Evolutionary conservation across 53 echinoderm and acorn worm species (phyloP), one percentile per base, ranked within the genome.

Genomic region (Echinarachnius parma): DNA sequence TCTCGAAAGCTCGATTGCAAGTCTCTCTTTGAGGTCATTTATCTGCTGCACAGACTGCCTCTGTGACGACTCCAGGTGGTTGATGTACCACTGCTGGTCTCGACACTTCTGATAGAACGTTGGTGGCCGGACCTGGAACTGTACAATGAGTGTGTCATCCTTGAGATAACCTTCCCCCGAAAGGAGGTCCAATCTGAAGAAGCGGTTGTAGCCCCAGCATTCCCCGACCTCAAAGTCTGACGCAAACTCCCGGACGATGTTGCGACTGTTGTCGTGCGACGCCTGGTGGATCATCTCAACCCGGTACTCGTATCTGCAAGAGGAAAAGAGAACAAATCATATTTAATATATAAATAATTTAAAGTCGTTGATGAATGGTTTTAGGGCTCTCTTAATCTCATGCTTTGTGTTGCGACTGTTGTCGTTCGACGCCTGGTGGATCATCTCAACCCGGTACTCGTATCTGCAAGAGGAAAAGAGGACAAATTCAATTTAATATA

Each of bases 71-170:
- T 91, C 91, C 32, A 96, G 80, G 48, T 87, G 96, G 57, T 64
- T 82, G 77, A 96, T 96, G 58, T 91, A 87, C 96, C 96, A 96
- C 69, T 83, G 91, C 74, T 96, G 91, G 78, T 96, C 96, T 29
- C 96, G 84, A 36, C 90, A 90, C 66, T 96, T 96, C 88, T 96
- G 95, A 44, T 96, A 96, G 75, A 96, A 96, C n/a, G 91, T 96
- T 45, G 96, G 91, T 31, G 96, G 80, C 25, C 96, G 69, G 26
- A 96, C 96, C 82, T 96, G 96, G 48, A 96, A 96, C 61, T 96
- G 96, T 47, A 96, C 64, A 52, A 92, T 96, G 4, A 96, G 85
- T 24, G 87, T 87, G 46, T 96, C 91, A 24, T 91, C 91, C 45
- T 90, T 96, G 60, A 96, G 88, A 42, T 96, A 96, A n/a, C 96